phyloP scores from a whole-genome alignment of 2,113 vertebrate genomes.

The Entelurus aequoreus region DNA sequence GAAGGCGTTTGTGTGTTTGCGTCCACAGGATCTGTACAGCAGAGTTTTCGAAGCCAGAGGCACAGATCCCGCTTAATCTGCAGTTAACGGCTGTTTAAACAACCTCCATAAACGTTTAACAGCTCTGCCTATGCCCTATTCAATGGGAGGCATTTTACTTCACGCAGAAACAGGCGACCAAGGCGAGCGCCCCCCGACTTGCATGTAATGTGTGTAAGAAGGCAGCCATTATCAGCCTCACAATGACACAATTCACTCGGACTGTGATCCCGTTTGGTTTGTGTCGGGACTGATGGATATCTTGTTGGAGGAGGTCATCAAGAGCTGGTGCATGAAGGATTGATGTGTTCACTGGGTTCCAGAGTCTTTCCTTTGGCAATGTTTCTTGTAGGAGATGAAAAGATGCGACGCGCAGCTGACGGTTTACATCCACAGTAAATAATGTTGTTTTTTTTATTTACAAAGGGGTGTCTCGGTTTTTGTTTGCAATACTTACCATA shows the following conservation, averaged over 20 bases:
- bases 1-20: constrained; percentile 18
- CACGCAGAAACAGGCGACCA: constrained; percentile 54
- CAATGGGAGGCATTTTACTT: constrained; percentile 68
- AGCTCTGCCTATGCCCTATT: constrained; percentile 43
- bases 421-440: background rate
- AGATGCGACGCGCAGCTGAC: background rate
- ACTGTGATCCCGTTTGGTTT: constrained; percentile 50
- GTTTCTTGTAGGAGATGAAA: constrained; percentile 4
- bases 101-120: constrained; percentile 63
- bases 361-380: constrained; percentile 7
- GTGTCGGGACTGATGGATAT: constrained; percentile 47
- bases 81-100: constrained; percentile 73
- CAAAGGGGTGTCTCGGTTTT: background rate
- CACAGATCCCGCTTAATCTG: constrained; percentile 64
- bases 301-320: constrained; percentile 52
- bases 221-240: constrained; percentile 58
- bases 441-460: background rate
- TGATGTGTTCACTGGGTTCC: constrained; percentile 25
- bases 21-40: constrained; percentile 27
- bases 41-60: constrained; percentile 43
- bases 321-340: constrained; percentile 30
- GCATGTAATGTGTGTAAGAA: constrained; percentile 60
- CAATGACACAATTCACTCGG: constrained; percentile 64
- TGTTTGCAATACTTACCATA: too few species aligned
- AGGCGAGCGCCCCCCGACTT: constrained; percentile 45